Base-by-base conservation (phyloP, 2,888 invertebrate species). In the Pseudococcus viburni region DNA sequence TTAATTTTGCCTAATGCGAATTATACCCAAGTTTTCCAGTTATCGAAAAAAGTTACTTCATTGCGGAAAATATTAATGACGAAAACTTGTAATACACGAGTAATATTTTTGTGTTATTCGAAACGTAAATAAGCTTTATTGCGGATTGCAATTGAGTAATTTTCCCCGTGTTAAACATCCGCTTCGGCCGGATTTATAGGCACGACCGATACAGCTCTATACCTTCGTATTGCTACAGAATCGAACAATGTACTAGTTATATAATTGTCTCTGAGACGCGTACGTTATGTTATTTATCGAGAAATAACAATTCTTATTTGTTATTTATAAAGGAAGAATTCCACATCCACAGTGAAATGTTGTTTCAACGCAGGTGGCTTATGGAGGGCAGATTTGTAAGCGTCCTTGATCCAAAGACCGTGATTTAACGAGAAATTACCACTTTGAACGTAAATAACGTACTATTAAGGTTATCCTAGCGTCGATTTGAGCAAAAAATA, bases 251-350 rank as follows among this genome's bases (percentile, higher is more conserved):
- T 83, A 83, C 80, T 0, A 15, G 80, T 83, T 83, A 83, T 83
- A 83, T 83, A 83, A 83, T 83, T 83, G 19, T 83, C 33, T 17
- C 19, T 15, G 46, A 46, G n/a, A 73, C 73, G 39, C 15, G 73
- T 33, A 73, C 73, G 33, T 73, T 39, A 19, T 8, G 80, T 83
- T 83, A 83, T 83, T 83, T 83, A 83, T 83, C 80, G 80, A 83
- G 80, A 83, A 83, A 83, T 83, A 46, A 83, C 80, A 83, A 83
- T 83, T 83, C 33, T 17, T 46, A 83, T 83, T 83, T 46, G 80
- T 83, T 83, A 83, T 83, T 83, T 83, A 46, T 83, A 83, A 46
- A 83, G 80, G 80, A 83, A 83, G 80, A 83, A 83, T 83, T 83
- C 46, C 73, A 19, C 15, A 83, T 83, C 46, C 73, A 19, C 15